Base-by-base conservation (phyloP, 1,140 invertebrate species). In the Micrasema minimum region DNA sequence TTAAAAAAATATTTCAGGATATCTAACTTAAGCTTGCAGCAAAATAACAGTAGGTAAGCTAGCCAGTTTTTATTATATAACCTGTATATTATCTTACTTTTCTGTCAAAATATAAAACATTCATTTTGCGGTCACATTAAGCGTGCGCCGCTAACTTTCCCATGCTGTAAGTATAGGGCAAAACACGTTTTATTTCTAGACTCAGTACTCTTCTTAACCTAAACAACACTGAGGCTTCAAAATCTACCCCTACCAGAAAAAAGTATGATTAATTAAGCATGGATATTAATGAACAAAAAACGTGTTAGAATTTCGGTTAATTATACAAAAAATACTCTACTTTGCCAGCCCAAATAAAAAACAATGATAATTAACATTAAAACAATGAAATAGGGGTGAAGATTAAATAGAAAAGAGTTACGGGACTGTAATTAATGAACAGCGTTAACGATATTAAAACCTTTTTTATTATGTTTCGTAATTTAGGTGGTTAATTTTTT, bases 281-380 rank as follows among this genome's bases (percentile, higher is more conserved):
- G 57, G 37, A 66, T 48, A 69, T 73, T 69, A 73, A 73, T 73
- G 66, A 69, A 66, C 71, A 66, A 64, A 69, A 57, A 69, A 73
- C 71, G 71, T 66, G 71, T 69, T 73, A 22, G 23, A 64, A 69
- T 65, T 65, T 73, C 65, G 57, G 71, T 66, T 73, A 73, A 73
- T 73, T 69, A 73, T 64, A 22, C 18, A 59, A 66, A 69, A 69
- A 65, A 69, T 66, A 43, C 48, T 67, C 53, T 66, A 41, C 35
- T 45, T 26, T 45, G n/a, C 35, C 26, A 66, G 46, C 71, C 35
- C 55, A 71, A 74, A 74, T 74, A 71, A 74, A 74, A 74, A 74
- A 74, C 57, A 70, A 71, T 74, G 64, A 74, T 74, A 74, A 74
- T 74, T 74, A 71, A 71, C 67, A 57, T 68, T 53, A 68, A 71